These are phyloP conservation scores for Sicus ferrugineus DNA, from an alignment of 2,888 invertebrate genomes.

Conservation along the genomic window DNA sequence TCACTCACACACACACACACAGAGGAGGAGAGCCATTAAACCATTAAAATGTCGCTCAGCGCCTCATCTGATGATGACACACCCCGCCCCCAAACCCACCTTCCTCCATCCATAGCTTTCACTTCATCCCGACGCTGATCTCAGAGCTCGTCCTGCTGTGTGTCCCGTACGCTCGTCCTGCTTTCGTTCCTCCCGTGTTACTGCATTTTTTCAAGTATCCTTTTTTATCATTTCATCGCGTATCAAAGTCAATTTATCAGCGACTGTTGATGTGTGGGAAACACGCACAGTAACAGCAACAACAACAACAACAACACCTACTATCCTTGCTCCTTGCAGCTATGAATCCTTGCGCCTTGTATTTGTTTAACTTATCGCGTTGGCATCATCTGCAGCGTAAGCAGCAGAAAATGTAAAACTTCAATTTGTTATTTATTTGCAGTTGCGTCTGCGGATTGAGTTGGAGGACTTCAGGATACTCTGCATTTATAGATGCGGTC, in stretches of 20 bases:
- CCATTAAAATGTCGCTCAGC: too few species aligned
- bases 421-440: slow-evolving; percentile 32
- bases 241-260: slow-evolving; percentile 42
- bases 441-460: slow-evolving; percentile 5
- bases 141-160: neutral
- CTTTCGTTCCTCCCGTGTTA: neutral
- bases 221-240: slow-evolving; percentile 29
- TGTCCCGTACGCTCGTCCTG: too few species aligned
- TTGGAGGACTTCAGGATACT: neutral
- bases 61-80: too few species aligned
- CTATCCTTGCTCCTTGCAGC: too few species aligned
- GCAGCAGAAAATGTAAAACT: slow-evolving; percentile 33
- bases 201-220: slow-evolving; percentile 7
- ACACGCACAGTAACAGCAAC: slow-evolving; percentile 17
- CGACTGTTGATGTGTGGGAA: slow-evolving; percentile 26
- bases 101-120: too few species aligned
- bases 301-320: slow-evolving; percentile 11
- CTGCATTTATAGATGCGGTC: too few species aligned
- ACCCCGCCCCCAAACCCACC: too few species aligned
- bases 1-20: neutral
- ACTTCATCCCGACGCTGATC: neutral
- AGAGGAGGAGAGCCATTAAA: too few species aligned
- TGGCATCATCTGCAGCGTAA: slow-evolving; percentile 46
- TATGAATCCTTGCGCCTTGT: too few species aligned
- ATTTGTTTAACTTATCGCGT: slow-evolving; percentile 45